Evolutionary conservation across 2,113 vertebrate species (phyloP), one percentile per base, ranked within the genome.

Genomic region (Melanostigma gelatinosum): DNA sequence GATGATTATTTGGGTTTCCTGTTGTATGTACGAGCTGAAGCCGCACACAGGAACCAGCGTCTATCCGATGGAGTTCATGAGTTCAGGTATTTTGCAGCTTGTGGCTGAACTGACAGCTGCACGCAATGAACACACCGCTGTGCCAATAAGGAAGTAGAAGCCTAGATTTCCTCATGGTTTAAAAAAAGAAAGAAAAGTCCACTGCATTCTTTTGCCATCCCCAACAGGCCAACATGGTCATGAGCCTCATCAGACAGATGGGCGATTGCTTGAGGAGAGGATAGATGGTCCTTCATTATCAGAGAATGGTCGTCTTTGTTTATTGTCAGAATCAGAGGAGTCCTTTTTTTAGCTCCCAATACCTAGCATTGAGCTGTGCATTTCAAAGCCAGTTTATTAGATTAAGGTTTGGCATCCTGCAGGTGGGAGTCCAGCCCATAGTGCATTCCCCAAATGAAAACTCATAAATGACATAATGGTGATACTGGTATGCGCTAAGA

Each of bases 1-100:
- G 38, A 5, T 2, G 34, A 54, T 72, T 54, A 32, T 67, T 44
- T 63, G 38, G 72, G 27, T 85, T 84, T 83, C 75, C 77, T 88
- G 72, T 54, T 64, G 0, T 57, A 12, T 8, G 16, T 18, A n/a
- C 8, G 5, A 27, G 15, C 22, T 52, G 34, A 78, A 83, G 10
- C 81, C 65, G 67, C 78, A 86, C 18, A 6, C 70, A 76, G 69
- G 54, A 72, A 77, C 38, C n/a, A 2, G 24, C 9, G 4, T 72
- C 38, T 24, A 7, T 63, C 8, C 66, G 55, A 72, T 54, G 50
- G 29, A 65, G 42, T 46, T 77, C 13, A 34, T 27, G 16, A 69
- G 61, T 66, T 58, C 46, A 78, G 44, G 34, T 73, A 24, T 44
- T 42, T 77, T 48, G n/a, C 61, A 54, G 52, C 55, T 29, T 62